These are phyloP conservation scores for Cyprinodon tularosa DNA, from an alignment of 2,113 vertebrate species.

Conservation along the genomic window DNA sequence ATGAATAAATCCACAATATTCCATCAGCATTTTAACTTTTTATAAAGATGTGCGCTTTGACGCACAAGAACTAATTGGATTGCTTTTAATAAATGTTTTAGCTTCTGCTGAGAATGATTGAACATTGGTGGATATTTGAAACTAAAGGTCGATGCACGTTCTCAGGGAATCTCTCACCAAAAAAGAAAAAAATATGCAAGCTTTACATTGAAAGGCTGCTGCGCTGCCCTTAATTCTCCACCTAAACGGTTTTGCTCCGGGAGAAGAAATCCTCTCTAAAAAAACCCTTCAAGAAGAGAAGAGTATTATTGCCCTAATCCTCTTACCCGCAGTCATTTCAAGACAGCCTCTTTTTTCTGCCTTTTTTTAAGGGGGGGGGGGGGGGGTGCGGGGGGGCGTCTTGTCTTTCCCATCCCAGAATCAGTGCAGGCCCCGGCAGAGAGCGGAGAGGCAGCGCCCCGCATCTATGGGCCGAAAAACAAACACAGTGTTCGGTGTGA, in stretches of 20 bases:
- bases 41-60: neutral
- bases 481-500: slow-evolving; percentile 82
- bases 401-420: slow-evolving; percentile 86
- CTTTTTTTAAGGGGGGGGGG: slow-evolving; percentile 80
- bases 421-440: slow-evolving; percentile 82
- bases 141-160: slow-evolving; percentile 60
- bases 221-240: slow-evolving; percentile 96
- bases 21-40: too few species aligned
- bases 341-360: slow-evolving; percentile 81
- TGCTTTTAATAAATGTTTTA: slow-evolving; percentile 47
- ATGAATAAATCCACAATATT: too few species aligned
- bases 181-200: slow-evolving; percentile 78
- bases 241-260: slow-evolving; percentile 99
- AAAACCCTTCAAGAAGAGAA: slow-evolving; percentile 94
- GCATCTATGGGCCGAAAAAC: slow-evolving; percentile 88
- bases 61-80: neutral
- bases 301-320: slow-evolving; percentile 99
- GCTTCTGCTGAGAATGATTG: slow-evolving; percentile 44
- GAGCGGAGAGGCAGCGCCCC: slow-evolving; percentile 84
- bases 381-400: slow-evolving; percentile 89
- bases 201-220: slow-evolving; percentile 91
- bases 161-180: slow-evolving; percentile 76
- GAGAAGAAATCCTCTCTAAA: slow-evolving; percentile 97
- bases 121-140: slow-evolving; percentile 30
- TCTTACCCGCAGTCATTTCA: slow-evolving; percentile 97